Base-by-base conservation (phyloP, 2,113 vertebrate genomes). In the Aldabrachelys gigantea region DNA sequence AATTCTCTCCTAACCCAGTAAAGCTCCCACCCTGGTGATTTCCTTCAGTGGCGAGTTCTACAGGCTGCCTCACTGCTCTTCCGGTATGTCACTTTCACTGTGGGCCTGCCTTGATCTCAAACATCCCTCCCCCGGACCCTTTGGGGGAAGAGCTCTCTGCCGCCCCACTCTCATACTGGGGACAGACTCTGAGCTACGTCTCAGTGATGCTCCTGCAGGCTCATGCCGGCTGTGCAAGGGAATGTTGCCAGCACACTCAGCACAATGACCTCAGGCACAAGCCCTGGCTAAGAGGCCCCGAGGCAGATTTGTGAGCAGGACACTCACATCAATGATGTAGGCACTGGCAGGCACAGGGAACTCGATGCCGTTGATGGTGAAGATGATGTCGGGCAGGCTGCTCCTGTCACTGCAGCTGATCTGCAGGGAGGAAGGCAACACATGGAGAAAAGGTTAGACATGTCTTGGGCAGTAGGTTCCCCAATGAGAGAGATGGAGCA, bases 361-460 rank as follows among this genome's bases (percentile, higher is more conserved):
- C 62, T 96, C 52, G 5, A 87, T 3, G 17, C 97, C 96, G 0
- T 96, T 97, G 91, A 98, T 97, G 89, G 94, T 97, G 93, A 98
- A 97, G 87, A 97, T 3, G 4, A 98, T 92, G 76, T 93, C 19
- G 2, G 98, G 97, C 87, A 98, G 95, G 90, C 1, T 91, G 44
- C 11, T 62, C 21, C 97, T 41, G 82, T 52, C 8, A 0, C 82
- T 94, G 94, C 97, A 98, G 87, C 75, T 97, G 91, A 98, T 35
- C 98, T 98, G 87, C 16, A 49, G 56, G 80, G 69, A 35, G 82
- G 44, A 53, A 87, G 53, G 52, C 38, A 31, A 35, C 27, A 76
- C 59, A 52, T 3, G 78, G 35, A 59, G 52, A 0, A 86, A 69
- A 56, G 21, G n/a, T 88, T 76, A 82, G n/a, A 12, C 47, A 53